These are phyloP conservation scores for Acrocera orbiculus DNA, from an alignment of 2,888 invertebrate genomes.

Conservation along the genomic window DNA sequence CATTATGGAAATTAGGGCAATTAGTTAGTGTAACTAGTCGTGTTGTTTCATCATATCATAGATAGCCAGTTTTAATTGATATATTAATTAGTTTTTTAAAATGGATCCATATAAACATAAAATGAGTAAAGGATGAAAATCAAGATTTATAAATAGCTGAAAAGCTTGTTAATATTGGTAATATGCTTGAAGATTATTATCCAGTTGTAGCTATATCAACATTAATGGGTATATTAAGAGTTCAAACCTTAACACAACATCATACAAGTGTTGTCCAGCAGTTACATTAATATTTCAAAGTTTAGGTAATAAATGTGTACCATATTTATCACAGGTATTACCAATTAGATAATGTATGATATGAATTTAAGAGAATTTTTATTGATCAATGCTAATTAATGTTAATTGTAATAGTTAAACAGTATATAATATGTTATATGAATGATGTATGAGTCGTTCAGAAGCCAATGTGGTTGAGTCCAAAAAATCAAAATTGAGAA, in stretches of 20 bases:
- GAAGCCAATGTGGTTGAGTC: too few species aligned
- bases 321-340: conserved; percentile 79
- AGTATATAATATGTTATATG: conserved; percentile 90
- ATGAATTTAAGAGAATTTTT: conserved; percentile 79
- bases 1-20: conserved; percentile 89
- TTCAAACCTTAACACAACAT: conserved; percentile 79
- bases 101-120: conserved; percentile 97
- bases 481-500: too few species aligned
- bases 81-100: conserved; percentile 87
- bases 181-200: conserved; percentile 87
- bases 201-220: conserved; percentile 94
- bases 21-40: conserved; percentile 92
- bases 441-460: too few species aligned
- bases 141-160: conserved; percentile 77
- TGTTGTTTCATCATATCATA: conserved; percentile 87
- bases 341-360: conserved; percentile 76
- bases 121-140: conserved; percentile 69
- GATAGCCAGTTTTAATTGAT: conserved; percentile 84
- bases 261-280: conserved; percentile 92
- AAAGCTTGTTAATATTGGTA: conserved; percentile 86
- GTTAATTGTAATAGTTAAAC: conserved; percentile 87
- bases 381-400: conserved; percentile 86
- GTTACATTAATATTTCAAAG: conserved; percentile 95
- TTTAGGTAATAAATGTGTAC: conserved; percentile 85
- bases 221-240: conserved; percentile 84